phyloP scores from a whole-genome alignment of 2,888 invertebrate species.

The Buathra laborator region DNA sequence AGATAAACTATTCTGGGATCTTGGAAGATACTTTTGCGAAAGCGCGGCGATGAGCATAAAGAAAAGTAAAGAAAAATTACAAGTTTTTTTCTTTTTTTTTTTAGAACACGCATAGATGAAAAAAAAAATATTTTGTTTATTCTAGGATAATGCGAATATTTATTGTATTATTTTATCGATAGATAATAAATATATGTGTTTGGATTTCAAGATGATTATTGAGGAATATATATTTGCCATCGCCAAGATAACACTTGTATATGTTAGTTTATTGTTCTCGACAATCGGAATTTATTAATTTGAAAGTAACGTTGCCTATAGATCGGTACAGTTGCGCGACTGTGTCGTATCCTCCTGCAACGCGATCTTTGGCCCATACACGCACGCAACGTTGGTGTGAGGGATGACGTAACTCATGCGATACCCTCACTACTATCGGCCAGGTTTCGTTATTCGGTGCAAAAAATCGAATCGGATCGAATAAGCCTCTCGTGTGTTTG shows the following conservation, averaged over 20 bases:
- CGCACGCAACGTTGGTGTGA: too few relatives aligned
- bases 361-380: too few relatives aligned
- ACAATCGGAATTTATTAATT: background rate
- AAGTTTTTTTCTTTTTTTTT: constrained; percentile 24
- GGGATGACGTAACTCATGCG: too few relatives aligned
- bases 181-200: constrained; percentile 83
- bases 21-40: constrained; percentile 71
- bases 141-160: constrained; percentile 81
- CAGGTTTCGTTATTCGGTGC: too few relatives aligned
- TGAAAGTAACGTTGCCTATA: too few relatives aligned
- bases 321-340: too few relatives aligned
- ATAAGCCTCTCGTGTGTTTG: background rate
- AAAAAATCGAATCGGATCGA: background rate
- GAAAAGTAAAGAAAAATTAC: constrained; percentile 64
- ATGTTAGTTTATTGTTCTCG: background rate
- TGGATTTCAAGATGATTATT: constrained; percentile 78
- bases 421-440: too few relatives aligned
- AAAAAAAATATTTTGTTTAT: constrained; percentile 81
- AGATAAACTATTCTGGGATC: constrained; percentile 36
- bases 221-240: constrained; percentile 34
- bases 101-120: constrained; percentile 68
- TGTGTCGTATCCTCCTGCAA: too few relatives aligned
- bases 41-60: constrained; percentile 53
- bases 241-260: background rate
- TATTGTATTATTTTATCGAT: constrained; percentile 82